These are phyloP conservation scores for Pantherophis alleghaniensis DNA, from an alignment of 2,797 vertebrate genomes.

Conservation along the genomic window DNA sequence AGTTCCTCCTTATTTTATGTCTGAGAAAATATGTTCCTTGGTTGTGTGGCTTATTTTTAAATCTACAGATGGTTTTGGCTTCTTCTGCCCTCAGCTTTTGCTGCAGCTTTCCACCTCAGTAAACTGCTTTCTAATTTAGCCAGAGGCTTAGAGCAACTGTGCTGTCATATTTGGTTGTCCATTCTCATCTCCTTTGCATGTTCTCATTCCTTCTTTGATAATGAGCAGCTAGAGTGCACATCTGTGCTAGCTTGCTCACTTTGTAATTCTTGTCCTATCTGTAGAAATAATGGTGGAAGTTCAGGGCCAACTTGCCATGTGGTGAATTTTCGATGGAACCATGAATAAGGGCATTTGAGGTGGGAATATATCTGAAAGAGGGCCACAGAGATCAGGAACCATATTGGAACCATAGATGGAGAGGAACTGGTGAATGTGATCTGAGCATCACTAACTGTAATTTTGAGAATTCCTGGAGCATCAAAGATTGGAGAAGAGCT, in stretches of 20 bases:
- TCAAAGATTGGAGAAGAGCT: neutral
- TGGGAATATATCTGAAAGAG: neutral
- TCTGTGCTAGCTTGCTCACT: neutral
- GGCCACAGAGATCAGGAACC: neutral
- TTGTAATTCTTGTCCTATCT: neutral
- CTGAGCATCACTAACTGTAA: neutral
- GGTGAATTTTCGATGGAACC: neutral
- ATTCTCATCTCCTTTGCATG: slow-evolving; percentile 17
- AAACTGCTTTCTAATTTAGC: slow-evolving; percentile 58
- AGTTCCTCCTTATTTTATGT: slow-evolving; percentile 53
- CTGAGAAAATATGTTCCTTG: slow-evolving; percentile 53
- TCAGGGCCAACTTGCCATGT: neutral
- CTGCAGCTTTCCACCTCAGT: slow-evolving; percentile 63
- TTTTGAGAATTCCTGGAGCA: neutral
- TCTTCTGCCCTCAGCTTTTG: slow-evolving; percentile 55
- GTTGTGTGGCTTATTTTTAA: slow-evolving; percentile 64
- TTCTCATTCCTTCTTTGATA: slow-evolving; percentile 7
- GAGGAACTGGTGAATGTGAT: neutral
- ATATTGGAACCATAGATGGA: neutral
- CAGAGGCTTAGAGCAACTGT: slow-evolving; percentile 60
- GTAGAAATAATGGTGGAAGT: neutral
- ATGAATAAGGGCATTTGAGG: neutral
- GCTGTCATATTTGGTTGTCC: slow-evolving; percentile 42
- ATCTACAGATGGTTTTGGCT: slow-evolving; percentile 64
- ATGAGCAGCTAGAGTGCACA: neutral